phyloP scores from a whole-genome alignment of 2,113 vertebrate species.

The Anoura caudifer region DNA sequence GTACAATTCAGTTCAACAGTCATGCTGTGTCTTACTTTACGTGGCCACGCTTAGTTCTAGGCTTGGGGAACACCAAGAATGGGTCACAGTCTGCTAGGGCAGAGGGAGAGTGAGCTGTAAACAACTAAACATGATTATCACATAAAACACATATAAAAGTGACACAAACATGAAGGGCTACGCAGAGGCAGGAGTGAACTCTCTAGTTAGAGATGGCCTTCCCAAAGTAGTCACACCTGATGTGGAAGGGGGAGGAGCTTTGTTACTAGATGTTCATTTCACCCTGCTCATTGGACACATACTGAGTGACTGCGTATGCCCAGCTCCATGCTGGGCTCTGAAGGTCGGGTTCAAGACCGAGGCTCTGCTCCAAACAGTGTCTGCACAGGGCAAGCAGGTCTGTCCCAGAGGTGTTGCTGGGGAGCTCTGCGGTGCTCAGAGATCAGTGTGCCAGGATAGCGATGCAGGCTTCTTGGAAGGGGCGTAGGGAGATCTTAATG shows the following conservation, averaged over 20 bases:
- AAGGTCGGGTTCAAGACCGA: background rate
- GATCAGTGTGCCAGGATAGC: background rate
- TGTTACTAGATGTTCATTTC: background rate
- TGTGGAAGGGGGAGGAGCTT: background rate
- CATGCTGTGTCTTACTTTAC: background rate
- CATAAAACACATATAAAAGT: background rate
- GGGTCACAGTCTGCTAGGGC: background rate
- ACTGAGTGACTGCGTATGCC: background rate
- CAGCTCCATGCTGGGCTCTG: background rate
- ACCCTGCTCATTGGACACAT: background rate
- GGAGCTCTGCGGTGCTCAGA: background rate
- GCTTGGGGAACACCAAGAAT: background rate
- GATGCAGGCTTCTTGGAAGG: background rate
- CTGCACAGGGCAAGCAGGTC: background rate
- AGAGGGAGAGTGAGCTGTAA: background rate
- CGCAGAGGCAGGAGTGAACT: background rate
- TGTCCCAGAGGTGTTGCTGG: background rate
- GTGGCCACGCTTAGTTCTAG: background rate
- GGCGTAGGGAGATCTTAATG: background rate
- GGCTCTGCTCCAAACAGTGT: background rate
- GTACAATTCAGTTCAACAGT: background rate
- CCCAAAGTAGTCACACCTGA: background rate
- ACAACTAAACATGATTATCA: background rate
- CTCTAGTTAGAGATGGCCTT: background rate
- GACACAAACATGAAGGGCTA: background rate